phyloP scores from a whole-genome alignment of 2,888 invertebrate genomes.

The Ephialtes manifestator region DNA sequence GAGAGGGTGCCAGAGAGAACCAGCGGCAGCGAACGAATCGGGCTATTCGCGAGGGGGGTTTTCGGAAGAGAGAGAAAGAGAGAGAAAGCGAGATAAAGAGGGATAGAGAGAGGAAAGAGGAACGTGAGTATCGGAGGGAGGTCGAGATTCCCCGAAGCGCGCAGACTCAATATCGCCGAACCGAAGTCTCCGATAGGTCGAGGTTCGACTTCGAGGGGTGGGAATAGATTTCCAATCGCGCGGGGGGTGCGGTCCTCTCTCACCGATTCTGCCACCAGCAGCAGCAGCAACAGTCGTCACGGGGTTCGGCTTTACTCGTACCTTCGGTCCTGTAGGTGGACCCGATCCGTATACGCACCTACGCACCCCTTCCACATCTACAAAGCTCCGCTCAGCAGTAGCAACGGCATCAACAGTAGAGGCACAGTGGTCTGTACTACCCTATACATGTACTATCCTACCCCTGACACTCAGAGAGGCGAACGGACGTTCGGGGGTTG shows the following conservation, averaged over 20 bases:
- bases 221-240: conserved; percentile 86
- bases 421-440: conserved; percentile 46
- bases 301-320: conserved; percentile 73
- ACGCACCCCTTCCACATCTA: conserved; percentile 78
- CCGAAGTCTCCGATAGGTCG: conserved; percentile 86
- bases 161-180: conserved; percentile 86
- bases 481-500: conserved; percentile 62
- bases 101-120: conserved; percentile 53
- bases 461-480: conserved; percentile 55
- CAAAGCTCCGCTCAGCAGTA: conserved; percentile 65
- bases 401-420: conserved; percentile 53
- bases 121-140: conserved; percentile 64
- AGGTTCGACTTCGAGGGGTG: conserved; percentile 85
- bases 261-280: conserved; percentile 41
- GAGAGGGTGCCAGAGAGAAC: conserved; percentile 47
- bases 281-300: conserved; percentile 68
- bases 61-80: conserved; percentile 25
- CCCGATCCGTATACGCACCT: conserved; percentile 83
- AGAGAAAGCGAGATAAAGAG: conserved; percentile 2
- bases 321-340: conserved; percentile 84
- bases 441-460: conserved; percentile 15
- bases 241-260: conserved; percentile 75
- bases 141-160: conserved; percentile 77
- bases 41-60: conserved; percentile 52
- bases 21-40: conserved; percentile 60